Percentiles rank a stretch among this genome's conserved stretches.
phyloP scores from a whole-genome alignment of 2,113 vertebrate genomes.

The Axis porcinus region DNA sequence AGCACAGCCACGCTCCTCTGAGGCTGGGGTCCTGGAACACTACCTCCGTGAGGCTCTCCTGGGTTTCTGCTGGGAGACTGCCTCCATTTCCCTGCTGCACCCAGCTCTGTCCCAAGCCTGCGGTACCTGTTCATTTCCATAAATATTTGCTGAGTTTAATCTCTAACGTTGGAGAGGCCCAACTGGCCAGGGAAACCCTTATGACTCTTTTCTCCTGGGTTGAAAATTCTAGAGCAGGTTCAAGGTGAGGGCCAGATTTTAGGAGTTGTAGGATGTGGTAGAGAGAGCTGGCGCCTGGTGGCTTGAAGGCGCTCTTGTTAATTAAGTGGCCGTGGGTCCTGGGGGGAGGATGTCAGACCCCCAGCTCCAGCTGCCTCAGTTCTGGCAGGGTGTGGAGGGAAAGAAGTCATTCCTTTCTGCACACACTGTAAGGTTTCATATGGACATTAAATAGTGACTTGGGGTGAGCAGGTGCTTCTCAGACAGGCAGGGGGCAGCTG shows the following conservation, averaged over 20 bases:
- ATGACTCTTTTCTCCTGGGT: background rate
- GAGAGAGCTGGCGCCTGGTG: accelerated
- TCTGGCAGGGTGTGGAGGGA: accelerated
- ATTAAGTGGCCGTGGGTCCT: background rate
- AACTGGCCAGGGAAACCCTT: accelerated
- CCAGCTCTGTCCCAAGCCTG: accelerated
- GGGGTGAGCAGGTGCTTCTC: accelerated
- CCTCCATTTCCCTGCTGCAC: accelerated
- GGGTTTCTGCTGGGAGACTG: accelerated
- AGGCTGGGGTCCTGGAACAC: background rate
- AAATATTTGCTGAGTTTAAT: accelerated
- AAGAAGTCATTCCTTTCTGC: background rate
- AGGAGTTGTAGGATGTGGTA: accelerated
- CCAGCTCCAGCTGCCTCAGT: accelerated
- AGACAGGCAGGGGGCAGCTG: background rate
- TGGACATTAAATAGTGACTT: accelerated
- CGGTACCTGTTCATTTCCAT: accelerated
- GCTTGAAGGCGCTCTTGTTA: accelerated
- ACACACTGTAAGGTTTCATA: accelerated
- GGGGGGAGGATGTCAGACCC: background rate
- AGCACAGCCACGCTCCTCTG: background rate
- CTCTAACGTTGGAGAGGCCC: accelerated
- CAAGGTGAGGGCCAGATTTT: accelerated
- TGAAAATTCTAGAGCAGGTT: background rate
- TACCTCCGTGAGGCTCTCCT: background rate